Evolutionary conservation across 2,113 vertebrate species (phyloP), one percentile per base, ranked within the genome.

Genomic region (Hippocampus abdominalis): DNA sequence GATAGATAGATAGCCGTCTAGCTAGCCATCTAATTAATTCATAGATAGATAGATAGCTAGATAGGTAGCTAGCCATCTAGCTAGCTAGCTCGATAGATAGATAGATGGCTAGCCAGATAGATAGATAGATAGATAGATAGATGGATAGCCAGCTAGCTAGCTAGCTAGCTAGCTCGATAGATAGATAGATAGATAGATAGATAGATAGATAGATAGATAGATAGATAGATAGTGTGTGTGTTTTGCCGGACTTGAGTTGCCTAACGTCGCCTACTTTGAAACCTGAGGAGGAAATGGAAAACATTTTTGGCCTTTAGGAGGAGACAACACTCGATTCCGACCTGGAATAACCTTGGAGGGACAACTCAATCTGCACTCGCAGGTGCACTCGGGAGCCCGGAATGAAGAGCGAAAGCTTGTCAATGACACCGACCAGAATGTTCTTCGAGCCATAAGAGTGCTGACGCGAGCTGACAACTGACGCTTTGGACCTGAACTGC

Each of bases 211-310:
- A 4, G 29, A 32, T 4, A 32, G 29, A 32, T 4, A 32, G 29
- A 32, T 4, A 29, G 29, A 29, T n/a, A n/a, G n/a, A n/a, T n/a
- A n/a, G n/a, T n/a, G 20, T 18, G 7, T 49, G 48, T 20, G 16
- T 18, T 20, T 18, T 20, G 48, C 48, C 54, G 18, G 29, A 32
- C 59, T 8, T 60, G 42, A 4, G 57, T 53, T 0, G 67, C 21
- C 8, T 18, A 32, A 79, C 73, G 67, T 36, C 5, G 29, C 81
- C 79, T 29, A 81, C 83, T 1, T 75, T 39, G 40, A 25, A 59
- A 49, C 23, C 23, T 5, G 18, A 62, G 60, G n/a, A 42, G 39
- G 20, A 64, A 64, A 64, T 64, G 40, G 21, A 64, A 64, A 64
- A 64, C n/a, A 64, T 44, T 64, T 64, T 42, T 36, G n/a, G 62